A percentile compares a stretch with the other conserved stretches of the same genome.
Conservation (phyloP, 2,888 invertebrate species). For the Tridacna gigas region DNA sequence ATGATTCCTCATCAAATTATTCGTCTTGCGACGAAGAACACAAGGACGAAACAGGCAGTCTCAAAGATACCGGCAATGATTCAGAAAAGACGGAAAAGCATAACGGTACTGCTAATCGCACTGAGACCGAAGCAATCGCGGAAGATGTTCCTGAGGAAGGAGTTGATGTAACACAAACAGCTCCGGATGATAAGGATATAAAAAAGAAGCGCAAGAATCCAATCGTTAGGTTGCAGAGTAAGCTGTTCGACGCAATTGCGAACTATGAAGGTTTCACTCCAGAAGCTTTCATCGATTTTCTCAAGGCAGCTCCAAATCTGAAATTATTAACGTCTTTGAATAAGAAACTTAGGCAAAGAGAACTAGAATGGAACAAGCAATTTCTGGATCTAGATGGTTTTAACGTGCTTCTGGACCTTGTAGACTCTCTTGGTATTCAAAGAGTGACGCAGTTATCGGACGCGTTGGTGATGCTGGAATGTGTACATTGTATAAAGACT, state of each 20-base stretch:
- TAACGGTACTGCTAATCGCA: neutral
- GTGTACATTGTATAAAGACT: conserved; percentile 81
- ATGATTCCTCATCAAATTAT: conserved; percentile 7
- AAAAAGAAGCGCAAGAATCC: conserved; percentile 37
- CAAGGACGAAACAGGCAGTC: neutral
- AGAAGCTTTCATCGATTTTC: conserved; percentile 73
- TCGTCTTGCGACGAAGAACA: conserved; percentile 22
- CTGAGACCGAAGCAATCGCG: conserved; percentile 11
- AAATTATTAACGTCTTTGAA: conserved; percentile 77
- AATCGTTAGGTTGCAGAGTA: conserved; percentile 60
- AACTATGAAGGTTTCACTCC: conserved; percentile 78
- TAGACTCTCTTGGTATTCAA: conserved; percentile 78
- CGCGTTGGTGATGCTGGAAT: conserved; percentile 81
- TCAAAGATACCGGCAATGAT: neutral
- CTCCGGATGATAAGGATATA: neutral
- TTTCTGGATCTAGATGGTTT: conserved; percentile 81
- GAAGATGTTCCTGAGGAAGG: neutral
- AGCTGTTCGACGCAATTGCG: conserved; percentile 67
- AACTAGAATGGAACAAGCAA: conserved; percentile 80
- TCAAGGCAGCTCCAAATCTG: conserved; percentile 71
- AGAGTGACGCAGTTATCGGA: conserved; percentile 81
- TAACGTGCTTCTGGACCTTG: conserved; percentile 77
- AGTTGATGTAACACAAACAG: neutral
- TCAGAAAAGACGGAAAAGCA: neutral
- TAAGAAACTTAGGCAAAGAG: conserved; percentile 75